A percentile compares a stretch with the other conserved stretches of the same genome.
Conservation (phyloP, 1,140 invertebrate genomes). For the Scaptomyza pallida region DNA sequence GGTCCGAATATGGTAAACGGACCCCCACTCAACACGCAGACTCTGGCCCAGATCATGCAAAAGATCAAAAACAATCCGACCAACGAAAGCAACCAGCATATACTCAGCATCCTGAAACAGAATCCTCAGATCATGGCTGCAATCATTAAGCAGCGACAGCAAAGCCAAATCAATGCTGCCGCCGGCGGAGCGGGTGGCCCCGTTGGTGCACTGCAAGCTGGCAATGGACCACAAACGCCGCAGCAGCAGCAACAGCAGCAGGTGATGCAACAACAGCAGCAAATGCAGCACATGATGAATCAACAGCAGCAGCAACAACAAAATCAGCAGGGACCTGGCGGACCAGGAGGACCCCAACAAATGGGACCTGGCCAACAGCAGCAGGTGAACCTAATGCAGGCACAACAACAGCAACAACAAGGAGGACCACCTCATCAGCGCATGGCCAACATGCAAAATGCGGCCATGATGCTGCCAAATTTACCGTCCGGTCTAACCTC, state of each 20-base stretch:
- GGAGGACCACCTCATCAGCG: constrained; percentile 67
- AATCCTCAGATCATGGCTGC: constrained; percentile 98
- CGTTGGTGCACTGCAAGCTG: constrained; percentile 70
- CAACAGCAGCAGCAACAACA: constrained; percentile 83
- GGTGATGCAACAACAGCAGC: constrained; percentile 84
- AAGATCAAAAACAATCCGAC: constrained; percentile 93
- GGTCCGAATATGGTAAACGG: constrained; percentile 68
- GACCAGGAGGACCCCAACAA: constrained; percentile 77
- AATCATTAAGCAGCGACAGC: constrained; percentile 95
- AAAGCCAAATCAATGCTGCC: constrained; percentile 81
- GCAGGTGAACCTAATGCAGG: constrained; percentile 64
- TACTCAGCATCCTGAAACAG: constrained; percentile 95
- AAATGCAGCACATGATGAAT: constrained; percentile 85
- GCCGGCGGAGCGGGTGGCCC: constrained; percentile 68
- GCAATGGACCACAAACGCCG: constrained; percentile 78
- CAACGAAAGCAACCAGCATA: constrained; percentile 96
- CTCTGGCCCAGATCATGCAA: constrained; percentile 94
- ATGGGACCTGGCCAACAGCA: constrained; percentile 83
- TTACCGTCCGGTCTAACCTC: constrained; percentile 81
- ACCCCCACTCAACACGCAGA: constrained; percentile 88
- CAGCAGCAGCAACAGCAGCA: constrained; percentile 85
- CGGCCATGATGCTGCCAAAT: constrained; percentile 76
- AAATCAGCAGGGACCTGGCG: constrained; percentile 84
- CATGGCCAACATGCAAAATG: constrained; percentile 78
- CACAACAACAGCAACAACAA: constrained; percentile 39